phyloP scores from a whole-genome alignment of 2,113 vertebrate species.

The Hydrochoerus hydrochaeris region DNA sequence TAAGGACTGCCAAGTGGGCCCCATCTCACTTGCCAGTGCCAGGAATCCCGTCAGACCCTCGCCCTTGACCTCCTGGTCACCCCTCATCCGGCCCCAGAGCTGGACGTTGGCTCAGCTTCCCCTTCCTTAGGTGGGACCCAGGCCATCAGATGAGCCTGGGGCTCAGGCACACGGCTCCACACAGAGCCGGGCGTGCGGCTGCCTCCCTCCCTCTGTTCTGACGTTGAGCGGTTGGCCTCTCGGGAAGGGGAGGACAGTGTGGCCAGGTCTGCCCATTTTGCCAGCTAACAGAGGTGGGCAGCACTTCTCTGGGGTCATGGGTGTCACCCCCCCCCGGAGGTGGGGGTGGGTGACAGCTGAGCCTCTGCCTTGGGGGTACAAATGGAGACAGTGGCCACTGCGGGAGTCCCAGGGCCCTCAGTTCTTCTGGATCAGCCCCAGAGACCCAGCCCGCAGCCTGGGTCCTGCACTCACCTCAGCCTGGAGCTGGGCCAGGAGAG shows the following conservation, averaged over 20 bases:
- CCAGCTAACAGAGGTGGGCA: background rate
- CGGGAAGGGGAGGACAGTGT: background rate
- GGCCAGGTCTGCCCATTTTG: background rate
- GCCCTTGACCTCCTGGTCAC: background rate
- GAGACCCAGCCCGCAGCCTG: background rate
- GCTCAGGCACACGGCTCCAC: background rate
- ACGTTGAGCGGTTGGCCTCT: background rate
- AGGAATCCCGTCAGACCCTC: background rate
- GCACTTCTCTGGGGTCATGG: background rate
- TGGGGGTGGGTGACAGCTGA: background rate
- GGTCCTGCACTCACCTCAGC: background rate
- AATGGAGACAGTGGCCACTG: background rate
- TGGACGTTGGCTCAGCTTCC: rapidly evolving
- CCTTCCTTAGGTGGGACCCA: background rate
- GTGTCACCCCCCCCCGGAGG: background rate
- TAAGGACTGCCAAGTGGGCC: rapidly evolving
- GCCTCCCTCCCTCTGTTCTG: too few species aligned
- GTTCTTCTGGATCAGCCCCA: background rate
- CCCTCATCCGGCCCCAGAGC: background rate
- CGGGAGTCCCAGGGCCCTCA: background rate
- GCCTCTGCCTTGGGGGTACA: background rate
- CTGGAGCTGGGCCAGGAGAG: background rate
- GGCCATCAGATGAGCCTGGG: background rate
- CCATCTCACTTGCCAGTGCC: background rate
- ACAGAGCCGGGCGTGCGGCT: rapidly evolving